Conservation (phyloP, 1,140 invertebrate genomes). For the Prorops nasuta region DNA sequence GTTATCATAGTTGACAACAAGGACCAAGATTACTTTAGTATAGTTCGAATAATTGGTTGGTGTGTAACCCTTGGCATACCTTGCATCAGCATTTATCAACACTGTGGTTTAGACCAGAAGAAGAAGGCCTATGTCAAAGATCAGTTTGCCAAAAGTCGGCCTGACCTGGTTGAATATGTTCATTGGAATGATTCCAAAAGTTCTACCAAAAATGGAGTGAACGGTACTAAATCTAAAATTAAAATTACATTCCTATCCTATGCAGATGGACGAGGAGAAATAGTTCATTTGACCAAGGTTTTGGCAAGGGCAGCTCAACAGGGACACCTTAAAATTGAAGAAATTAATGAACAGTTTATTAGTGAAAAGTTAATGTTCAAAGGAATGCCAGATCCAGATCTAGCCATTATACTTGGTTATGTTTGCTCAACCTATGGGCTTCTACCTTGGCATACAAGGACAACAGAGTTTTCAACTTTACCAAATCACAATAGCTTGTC, state of each 20-base stretch:
- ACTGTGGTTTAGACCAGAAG: conserved; percentile 58
- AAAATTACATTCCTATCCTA: conserved; percentile 53
- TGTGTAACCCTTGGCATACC: conserved; percentile 63
- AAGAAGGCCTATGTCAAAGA: neutral
- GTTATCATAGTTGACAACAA: conserved; percentile 56
- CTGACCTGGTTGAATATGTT: neutral
- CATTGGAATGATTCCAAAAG: conserved; percentile 27
- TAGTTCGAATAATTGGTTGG: conserved; percentile 66
- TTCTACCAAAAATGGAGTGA: conserved; percentile 34
- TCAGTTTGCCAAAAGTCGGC: neutral
- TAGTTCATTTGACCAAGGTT: conserved; percentile 48
- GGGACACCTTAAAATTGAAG: conserved; percentile 35
- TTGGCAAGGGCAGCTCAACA: conserved; percentile 43
- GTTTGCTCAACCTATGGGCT: conserved; percentile 62
- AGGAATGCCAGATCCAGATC: conserved; percentile 65
- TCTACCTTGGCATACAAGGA: conserved; percentile 70
- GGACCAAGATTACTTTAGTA: conserved; percentile 51
- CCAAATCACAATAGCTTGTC: conserved; percentile 57
- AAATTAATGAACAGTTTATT: conserved; percentile 54
- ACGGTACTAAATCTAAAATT: conserved; percentile 45
- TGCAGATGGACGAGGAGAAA: conserved; percentile 59
- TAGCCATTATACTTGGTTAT: conserved; percentile 64
- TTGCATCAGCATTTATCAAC: conserved; percentile 69
- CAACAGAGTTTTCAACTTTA: conserved; percentile 67
- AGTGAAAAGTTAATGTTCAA: conserved; percentile 53